Evolutionary conservation across 1,140 invertebrate species (phyloP), one percentile per base, ranked within the genome.

Genomic region (Anthonomus grandis): DNA sequence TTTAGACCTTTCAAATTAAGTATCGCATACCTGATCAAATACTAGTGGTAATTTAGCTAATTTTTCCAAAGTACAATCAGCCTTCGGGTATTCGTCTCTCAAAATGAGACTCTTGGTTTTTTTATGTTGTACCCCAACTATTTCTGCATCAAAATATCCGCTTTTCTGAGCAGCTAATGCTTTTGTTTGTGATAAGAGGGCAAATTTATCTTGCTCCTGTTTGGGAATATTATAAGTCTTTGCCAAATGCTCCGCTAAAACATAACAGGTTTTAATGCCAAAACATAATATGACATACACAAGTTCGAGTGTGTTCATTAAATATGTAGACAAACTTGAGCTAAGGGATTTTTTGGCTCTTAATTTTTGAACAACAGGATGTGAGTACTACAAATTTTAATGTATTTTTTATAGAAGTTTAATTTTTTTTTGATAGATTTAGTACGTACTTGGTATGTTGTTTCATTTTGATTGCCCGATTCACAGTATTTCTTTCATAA

Each of bases 181-280:
- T 70, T 83, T 86, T 45, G 79, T 74, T 69, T 94, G 90, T n/a
- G 89, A 93, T 44, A 76, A 65, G 0, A 79, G 66, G 0, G 91
- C 86, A 76, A 81, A 90, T 25, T 76, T 66, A 68, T 94, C 91
- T 75, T 95, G 92, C 17, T 86, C 82, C 70, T 84, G 75, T 63
- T 90, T 78, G 15, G 78, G 79, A 37, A 94, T 80, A 5, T 76
- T 74, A 72, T 80, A 92, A 48, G 81, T 72, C 64, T 86, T 83
- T 0, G 85, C 86, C 27, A 94, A 74, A 76, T 93, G 91, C 75
- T 94, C 91, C 62, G 87, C 86, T 84, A 53, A 45, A 68, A 72
- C 57, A 50, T 41, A 60, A 41, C 6, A 31, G 45, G 42, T 34
- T n/a, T 27, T 41, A 50, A 41, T n/a, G n/a, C n/a, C n/a, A n/a